phyloP scores from a whole-genome alignment of 2,797 vertebrate species.

The Sparidentex hasta region DNA sequence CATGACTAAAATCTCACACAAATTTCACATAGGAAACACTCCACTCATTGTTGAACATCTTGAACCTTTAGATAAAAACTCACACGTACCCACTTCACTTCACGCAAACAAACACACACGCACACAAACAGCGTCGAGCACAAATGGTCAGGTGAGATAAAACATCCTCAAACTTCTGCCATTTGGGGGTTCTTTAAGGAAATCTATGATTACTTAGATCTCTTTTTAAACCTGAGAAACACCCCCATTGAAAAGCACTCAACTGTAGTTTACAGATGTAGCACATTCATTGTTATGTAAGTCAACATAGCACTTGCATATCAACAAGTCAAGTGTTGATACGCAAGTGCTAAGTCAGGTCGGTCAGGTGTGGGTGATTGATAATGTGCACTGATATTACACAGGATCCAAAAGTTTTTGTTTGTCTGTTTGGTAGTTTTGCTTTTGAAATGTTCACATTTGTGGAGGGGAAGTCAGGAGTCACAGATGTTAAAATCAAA shows the following conservation, averaged over 20 bases:
- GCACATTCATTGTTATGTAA: not conserved
- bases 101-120: not conserved
- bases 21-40: not conserved
- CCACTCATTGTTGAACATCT: not conserved
- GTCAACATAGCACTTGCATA: not conserved
- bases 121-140: not conserved
- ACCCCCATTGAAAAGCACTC: not conserved
- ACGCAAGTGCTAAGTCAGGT: not conserved
- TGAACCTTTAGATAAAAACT: not conserved
- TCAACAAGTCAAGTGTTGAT: not conserved
- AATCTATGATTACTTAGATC: not conserved
- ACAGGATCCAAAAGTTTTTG: not conserved
- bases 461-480: not conserved
- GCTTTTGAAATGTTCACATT: not conserved
- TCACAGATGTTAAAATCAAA: not conserved
- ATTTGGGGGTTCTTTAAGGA: not conserved
- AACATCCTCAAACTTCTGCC: not conserved
- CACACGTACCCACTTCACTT: not conserved
- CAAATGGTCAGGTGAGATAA: not conserved
- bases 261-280: not conserved
- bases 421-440: not conserved
- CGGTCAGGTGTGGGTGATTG: not conserved
- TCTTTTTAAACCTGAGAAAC: slow-evolving; percentile 17
- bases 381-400: not conserved
- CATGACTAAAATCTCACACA: not conserved